Evolutionary conservation across 2,113 vertebrate genomes (phyloP).

Genomic region (Python bivittatus): DNA sequence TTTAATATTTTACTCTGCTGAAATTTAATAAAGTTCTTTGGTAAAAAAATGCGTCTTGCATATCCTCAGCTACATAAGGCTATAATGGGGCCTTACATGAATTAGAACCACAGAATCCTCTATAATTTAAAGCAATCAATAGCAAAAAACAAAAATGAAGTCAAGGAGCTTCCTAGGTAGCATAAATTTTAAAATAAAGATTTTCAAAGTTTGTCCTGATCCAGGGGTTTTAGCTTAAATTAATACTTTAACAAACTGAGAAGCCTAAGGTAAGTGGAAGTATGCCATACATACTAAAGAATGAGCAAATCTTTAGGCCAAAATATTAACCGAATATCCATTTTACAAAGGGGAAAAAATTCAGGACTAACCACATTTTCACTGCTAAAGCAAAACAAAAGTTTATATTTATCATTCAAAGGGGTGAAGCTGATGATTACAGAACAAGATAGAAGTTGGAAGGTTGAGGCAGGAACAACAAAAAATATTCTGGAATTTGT

Average conservation of each 20-base stretch:
- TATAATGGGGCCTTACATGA: neutral
- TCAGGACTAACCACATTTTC: neutral
- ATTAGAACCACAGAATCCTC: neutral
- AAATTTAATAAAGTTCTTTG: too few relatives aligned
- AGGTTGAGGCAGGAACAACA: neutral
- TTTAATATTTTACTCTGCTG: too few relatives aligned
- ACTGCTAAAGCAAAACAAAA: slow-evolving; percentile 1
- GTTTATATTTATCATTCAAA: neutral
- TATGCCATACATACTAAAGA: neutral
- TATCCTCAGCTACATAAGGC: neutral
- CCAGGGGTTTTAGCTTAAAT: too few relatives aligned
- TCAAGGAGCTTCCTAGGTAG: neutral
- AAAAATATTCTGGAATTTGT: neutral
- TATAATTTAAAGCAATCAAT: neutral
- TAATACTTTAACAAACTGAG: neutral
- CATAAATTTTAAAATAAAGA: neutral
- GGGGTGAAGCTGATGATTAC: neutral
- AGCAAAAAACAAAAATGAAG: neutral
- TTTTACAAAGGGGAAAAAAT: neutral
- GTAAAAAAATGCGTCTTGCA: neutral
- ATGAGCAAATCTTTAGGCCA: neutral
- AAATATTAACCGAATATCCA: neutral
- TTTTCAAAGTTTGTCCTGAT: neutral
- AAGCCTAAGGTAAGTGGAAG: neutral
- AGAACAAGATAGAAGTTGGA: neutral